Evolutionary conservation across 2,113 vertebrate genomes (phyloP).

Genomic region (Solenodon paradoxus): DNA sequence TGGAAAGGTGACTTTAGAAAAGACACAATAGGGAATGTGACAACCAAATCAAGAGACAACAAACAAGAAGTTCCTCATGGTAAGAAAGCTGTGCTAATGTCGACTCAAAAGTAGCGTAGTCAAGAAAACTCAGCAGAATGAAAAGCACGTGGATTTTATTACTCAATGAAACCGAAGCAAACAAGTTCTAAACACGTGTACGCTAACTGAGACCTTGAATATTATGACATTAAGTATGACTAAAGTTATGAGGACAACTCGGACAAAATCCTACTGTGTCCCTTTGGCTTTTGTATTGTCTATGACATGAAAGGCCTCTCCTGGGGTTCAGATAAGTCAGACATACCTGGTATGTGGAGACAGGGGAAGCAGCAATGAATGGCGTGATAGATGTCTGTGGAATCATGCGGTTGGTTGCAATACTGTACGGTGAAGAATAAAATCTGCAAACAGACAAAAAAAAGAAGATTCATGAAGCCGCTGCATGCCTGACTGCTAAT

Average conservation of each 20-base stretch:
- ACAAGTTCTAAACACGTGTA: conserved; percentile 5
- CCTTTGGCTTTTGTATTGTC: conserved; percentile 34
- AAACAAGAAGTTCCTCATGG: conserved; percentile 43
- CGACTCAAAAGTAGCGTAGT: conserved; percentile 41
- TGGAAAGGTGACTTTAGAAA: not conserved
- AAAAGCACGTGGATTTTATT: conserved; percentile 31
- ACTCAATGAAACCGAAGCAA: conserved; percentile 17
- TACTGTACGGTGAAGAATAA: conserved; percentile 98
- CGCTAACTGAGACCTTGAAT: not conserved
- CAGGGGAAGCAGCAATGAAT: conserved; percentile 98
- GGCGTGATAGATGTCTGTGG: conserved; percentile 98
- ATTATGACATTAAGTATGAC: conserved; percentile 21
- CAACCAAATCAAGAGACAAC: conserved; percentile 21
- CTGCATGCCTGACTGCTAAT: conserved; percentile 38
- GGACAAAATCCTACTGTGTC: not conserved
- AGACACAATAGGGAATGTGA: not conserved
- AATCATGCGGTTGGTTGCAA: conserved; percentile 99
- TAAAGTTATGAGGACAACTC: not conserved
- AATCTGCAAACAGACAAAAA: conserved; percentile 89
- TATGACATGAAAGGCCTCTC: conserved; percentile 36
- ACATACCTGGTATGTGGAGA: conserved; percentile 98
- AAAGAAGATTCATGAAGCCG: conserved; percentile 75
- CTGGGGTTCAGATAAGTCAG: conserved; percentile 62
- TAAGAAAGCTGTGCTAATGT: conserved; percentile 27
- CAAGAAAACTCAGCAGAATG: conserved; percentile 29